phyloP scores from a whole-genome alignment of 2,113 vertebrate species.

The Muntiacus muntjak region DNA sequence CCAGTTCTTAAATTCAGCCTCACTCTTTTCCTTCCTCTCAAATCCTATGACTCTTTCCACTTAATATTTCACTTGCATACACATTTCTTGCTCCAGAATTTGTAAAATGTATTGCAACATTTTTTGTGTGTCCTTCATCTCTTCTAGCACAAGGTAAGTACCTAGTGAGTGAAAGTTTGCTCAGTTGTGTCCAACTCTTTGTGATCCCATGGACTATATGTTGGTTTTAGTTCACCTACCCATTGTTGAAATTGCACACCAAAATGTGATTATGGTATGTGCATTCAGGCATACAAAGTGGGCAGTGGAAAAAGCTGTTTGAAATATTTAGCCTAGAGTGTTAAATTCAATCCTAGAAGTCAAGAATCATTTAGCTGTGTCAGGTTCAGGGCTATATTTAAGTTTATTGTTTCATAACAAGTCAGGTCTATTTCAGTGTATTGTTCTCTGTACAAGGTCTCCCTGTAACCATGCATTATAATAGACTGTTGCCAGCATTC shows the following conservation, averaged over 20 bases:
- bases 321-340: slow-evolving; percentile 20
- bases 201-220: neutral
- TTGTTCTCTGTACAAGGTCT: slow-evolving; percentile 33
- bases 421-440: slow-evolving; percentile 49
- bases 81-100: neutral
- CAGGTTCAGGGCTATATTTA: slow-evolving; percentile 72
- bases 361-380: slow-evolving; percentile 42
- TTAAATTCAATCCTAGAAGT: slow-evolving; percentile 62
- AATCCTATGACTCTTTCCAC: neutral
- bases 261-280: slow-evolving; percentile 14
- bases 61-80: neutral
- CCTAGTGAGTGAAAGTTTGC: neutral
- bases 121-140: neutral
- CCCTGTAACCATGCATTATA: neutral
- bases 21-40: neutral
- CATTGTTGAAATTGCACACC: neutral
- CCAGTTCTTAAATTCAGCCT: neutral
- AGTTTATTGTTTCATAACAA: slow-evolving; percentile 68
- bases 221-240: neutral
- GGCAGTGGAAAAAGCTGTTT: neutral
- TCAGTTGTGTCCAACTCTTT: neutral
- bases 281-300: neutral
- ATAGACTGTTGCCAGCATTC: slow-evolving; percentile 51
- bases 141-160: neutral
- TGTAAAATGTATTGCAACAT: neutral